Evolutionary conservation across 2,888 invertebrate genomes (phyloP).

Genomic region (Pseudococcus jackbeardsleyi): DNA sequence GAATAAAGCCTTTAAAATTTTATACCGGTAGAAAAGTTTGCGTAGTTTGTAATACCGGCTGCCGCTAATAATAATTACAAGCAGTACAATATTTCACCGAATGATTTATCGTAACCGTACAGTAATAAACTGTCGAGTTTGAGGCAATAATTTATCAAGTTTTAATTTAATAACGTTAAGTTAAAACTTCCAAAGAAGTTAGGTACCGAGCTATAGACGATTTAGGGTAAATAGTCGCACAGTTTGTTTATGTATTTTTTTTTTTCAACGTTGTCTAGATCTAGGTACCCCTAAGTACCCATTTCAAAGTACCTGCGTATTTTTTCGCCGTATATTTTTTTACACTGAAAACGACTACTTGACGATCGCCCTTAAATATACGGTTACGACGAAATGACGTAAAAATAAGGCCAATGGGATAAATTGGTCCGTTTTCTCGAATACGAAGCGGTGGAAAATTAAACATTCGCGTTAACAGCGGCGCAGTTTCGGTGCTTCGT

Average conservation of each 20-base stretch:
- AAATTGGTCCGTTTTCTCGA: background rate
- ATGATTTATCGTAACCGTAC: conserved; percentile 37
- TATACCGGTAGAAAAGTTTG: conserved; percentile 41
- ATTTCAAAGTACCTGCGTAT: background rate
- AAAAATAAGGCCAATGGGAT: background rate
- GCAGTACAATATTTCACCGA: conserved; percentile 43
- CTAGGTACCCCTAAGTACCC: too few relatives aligned
- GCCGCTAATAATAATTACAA: conserved; percentile 55
- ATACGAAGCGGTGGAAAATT: background rate
- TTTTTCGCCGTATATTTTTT: background rate
- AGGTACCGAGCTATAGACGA: background rate
- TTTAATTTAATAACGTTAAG: conserved; percentile 50
- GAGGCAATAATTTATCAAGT: conserved; percentile 39
- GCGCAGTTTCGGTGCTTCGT: background rate
- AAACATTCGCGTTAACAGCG: conserved; percentile 3
- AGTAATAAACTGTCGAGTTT: conserved; percentile 42
- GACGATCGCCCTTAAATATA: background rate
- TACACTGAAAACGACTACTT: background rate
- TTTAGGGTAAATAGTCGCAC: background rate
- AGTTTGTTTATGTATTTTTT: background rate
- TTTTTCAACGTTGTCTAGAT: background rate
- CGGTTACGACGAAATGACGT: background rate
- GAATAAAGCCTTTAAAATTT: conserved; percentile 49
- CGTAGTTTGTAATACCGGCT: conserved; percentile 43
- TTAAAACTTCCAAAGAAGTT: conserved; percentile 1